phyloP scores from a whole-genome alignment of 2,113 vertebrate genomes.

The Galemys pyrenaicus region DNA sequence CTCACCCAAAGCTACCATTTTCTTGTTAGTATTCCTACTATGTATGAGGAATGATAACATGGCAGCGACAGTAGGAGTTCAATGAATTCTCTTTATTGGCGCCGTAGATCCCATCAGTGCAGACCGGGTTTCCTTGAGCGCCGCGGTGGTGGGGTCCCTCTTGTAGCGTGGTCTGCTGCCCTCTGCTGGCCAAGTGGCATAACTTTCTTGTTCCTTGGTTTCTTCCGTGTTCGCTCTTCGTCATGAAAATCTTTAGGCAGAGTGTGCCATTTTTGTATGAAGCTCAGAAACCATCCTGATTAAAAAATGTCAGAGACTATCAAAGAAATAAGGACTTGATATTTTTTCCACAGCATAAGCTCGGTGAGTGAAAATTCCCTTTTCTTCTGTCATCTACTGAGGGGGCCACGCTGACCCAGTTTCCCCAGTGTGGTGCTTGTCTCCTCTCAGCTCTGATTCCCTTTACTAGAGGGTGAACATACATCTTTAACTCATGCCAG shows the following conservation, averaged over 20 bases:
- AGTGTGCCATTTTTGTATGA: background rate
- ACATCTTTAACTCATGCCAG: background rate
- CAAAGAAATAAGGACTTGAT: background rate
- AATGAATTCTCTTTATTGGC: rapidly evolving
- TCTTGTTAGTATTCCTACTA: background rate
- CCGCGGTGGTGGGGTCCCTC: background rate
- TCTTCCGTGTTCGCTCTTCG: background rate
- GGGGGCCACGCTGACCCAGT: background rate
- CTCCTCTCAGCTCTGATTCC: background rate
- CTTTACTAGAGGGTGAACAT: background rate
- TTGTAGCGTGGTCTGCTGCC: slow-evolving; percentile 38
- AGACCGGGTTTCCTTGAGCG: background rate
- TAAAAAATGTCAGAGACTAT: background rate
- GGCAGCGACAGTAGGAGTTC: background rate
- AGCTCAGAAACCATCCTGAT: background rate
- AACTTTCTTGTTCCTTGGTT: background rate
- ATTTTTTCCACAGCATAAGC: background rate
- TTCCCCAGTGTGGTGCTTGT: background rate
- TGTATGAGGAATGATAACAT: background rate
- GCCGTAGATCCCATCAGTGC: background rate
- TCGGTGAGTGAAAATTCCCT: background rate
- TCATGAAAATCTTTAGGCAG: background rate
- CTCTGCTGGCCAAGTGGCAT: slow-evolving; percentile 10
- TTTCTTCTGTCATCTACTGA: background rate
- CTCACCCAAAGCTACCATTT: background rate